A percentile compares a stretch with the other conserved stretches of the same genome.
Evolutionary conservation across 2,113 vertebrate species (phyloP).

Genomic region (Gambusia affinis): DNA sequence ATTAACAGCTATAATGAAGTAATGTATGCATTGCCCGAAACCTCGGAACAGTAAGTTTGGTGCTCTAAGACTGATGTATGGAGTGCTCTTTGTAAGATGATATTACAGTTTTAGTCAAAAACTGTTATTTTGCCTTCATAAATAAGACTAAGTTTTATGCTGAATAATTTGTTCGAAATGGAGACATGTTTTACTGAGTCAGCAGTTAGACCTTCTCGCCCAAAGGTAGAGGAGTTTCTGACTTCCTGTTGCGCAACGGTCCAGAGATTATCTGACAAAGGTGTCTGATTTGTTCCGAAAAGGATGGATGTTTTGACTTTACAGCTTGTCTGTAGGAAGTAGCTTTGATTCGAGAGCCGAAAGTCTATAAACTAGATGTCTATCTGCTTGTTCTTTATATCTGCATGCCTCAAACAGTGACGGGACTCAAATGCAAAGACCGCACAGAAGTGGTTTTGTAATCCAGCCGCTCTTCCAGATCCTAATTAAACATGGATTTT

Average conservation of each 20-base stretch:
- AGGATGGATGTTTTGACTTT: not conserved
- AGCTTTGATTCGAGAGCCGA: not conserved
- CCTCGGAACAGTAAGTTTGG: too few species aligned
- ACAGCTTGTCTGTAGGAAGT: not conserved
- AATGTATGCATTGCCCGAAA: too few species aligned
- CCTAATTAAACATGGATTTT: not conserved
- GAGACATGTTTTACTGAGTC: too few species aligned
- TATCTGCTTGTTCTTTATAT: not conserved
- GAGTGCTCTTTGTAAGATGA: too few species aligned
- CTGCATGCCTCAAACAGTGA: not conserved
- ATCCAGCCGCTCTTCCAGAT: not conserved
- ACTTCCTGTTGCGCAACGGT: not conserved
- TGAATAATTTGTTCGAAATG: too few species aligned
- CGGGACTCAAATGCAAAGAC: not conserved
- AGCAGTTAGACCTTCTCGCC: too few species aligned
- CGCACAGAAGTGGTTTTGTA: not conserved
- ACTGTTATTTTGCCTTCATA: too few species aligned
- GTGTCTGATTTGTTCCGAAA: slow-evolving; percentile 22
- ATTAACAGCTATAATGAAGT: too few species aligned
- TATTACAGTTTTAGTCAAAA: too few species aligned
- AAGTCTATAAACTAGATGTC: not conserved
- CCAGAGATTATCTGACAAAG: slow-evolving; percentile 22
- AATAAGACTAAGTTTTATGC: too few species aligned
- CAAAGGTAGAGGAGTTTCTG: too few species aligned
- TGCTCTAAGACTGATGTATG: too few species aligned